Evolutionary conservation across 2,113 vertebrate species (phyloP).

Genomic region (Tupaia tana): DNA sequence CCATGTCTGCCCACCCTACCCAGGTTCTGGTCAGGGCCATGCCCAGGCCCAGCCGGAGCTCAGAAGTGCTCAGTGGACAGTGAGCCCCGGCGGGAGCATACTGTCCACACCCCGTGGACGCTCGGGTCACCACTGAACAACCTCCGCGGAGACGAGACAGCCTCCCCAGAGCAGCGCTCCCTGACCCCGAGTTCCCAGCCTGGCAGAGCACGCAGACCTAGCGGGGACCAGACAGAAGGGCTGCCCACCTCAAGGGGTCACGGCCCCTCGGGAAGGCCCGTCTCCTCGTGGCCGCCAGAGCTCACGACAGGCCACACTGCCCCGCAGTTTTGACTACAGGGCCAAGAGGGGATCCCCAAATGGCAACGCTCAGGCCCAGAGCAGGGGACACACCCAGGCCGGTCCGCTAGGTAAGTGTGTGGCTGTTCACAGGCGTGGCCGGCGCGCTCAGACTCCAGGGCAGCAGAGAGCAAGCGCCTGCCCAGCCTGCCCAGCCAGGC

Average conservation of each 20-base stretch:
- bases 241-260: background rate
- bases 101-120: background rate
- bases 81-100: background rate
- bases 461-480: too few species aligned
- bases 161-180: background rate
- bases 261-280: background rate
- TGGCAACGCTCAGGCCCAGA: background rate
- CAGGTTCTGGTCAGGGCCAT: background rate
- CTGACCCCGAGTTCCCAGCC: background rate
- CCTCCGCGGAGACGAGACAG: background rate
- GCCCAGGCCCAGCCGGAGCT: background rate
- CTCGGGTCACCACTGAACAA: too few species aligned
- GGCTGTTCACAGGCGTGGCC: too few species aligned
- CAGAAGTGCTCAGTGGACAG: background rate
- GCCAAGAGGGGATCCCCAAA: background rate
- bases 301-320: background rate
- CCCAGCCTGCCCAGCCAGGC: too few species aligned
- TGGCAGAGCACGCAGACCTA: background rate
- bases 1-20: background rate
- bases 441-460: background rate
- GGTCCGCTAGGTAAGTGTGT: too few species aligned
- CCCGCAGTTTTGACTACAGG: background rate
- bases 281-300: background rate
- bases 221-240: background rate
- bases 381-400: too few species aligned